Percentiles rank a stretch among this genome's conserved stretches.
Evolutionary conservation across 2,797 vertebrate genomes (phyloP).

Genomic region (Sebastes trivittatus): DNA sequence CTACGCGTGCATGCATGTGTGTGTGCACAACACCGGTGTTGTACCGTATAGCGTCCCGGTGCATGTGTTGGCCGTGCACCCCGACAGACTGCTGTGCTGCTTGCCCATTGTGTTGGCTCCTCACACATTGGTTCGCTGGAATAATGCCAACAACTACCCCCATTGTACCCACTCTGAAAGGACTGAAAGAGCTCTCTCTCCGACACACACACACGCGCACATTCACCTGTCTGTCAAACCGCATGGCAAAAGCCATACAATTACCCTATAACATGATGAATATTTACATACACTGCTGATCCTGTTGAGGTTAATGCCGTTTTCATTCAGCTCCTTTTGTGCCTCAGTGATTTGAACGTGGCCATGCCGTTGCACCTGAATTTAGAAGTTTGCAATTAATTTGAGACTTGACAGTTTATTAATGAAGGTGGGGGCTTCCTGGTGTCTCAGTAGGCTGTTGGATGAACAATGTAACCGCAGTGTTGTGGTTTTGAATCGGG

Average conservation of each 20-base stretch:
- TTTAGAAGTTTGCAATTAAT: constrained; percentile 40
- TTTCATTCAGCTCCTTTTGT: constrained; percentile 38
- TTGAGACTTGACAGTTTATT: constrained; percentile 38
- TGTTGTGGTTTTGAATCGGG: neutral
- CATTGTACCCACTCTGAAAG: constrained; percentile 69
- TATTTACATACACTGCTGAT: constrained; percentile 64
- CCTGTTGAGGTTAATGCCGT: constrained; percentile 55
- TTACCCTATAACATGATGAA: constrained; percentile 51
- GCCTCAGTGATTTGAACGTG: constrained; percentile 16
- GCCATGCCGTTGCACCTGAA: constrained; percentile 20
- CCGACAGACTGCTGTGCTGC: constrained; percentile 36
- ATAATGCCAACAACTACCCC: constrained; percentile 70
- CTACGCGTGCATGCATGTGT: neutral
- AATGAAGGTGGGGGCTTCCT: constrained; percentile 18
- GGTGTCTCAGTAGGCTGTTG: neutral
- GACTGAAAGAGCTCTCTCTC: constrained; percentile 51
- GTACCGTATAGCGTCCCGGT: constrained; percentile 4
- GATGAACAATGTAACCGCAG: neutral
- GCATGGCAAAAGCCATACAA: constrained; percentile 41
- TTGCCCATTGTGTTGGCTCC: constrained; percentile 66
- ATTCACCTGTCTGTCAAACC: constrained; percentile 61
- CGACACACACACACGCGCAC: constrained; percentile 15
- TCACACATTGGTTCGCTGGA: constrained; percentile 59
- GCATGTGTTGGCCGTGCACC: constrained; percentile 34
- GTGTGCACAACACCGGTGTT: neutral